These are phyloP conservation scores for Perognathus longimembris DNA, from an alignment of 2,113 vertebrate genomes.

Conservation along the genomic window DNA sequence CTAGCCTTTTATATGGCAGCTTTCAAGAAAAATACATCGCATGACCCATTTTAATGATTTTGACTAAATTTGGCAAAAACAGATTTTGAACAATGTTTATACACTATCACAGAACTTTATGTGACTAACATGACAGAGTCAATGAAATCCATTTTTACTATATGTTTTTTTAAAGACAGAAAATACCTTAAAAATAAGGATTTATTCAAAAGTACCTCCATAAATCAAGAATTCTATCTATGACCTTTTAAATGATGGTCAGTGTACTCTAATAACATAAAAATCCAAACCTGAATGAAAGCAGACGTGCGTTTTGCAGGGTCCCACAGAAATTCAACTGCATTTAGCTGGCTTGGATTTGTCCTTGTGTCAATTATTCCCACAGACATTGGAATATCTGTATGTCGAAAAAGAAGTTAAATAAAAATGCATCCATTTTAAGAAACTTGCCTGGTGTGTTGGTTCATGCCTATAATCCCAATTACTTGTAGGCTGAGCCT, in stretches of 20 bases:
- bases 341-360: conserved; percentile 91
- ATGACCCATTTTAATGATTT: too few relatives aligned
- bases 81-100: too few relatives aligned
- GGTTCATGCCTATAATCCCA: background rate
- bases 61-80: too few relatives aligned
- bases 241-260: conserved; percentile 62
- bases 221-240: background rate
- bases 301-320: conserved; percentile 91
- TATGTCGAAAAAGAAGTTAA: conserved; percentile 61
- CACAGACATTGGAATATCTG: conserved; percentile 93
- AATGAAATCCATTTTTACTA: too few relatives aligned
- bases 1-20: too few relatives aligned
- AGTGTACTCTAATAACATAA: conserved; percentile 73
- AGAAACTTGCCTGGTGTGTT: background rate
- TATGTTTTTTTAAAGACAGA: too few relatives aligned
- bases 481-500: background rate
- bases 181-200: conserved; percentile 46
- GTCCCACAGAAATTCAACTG: conserved; percentile 92
- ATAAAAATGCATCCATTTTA: conserved; percentile 47
- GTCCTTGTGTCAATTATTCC: conserved; percentile 91
- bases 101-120: too few relatives aligned
- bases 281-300: conserved; percentile 92
- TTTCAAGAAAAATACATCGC: too few relatives aligned
- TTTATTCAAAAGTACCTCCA: background rate
- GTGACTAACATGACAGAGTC: too few relatives aligned